Percentiles rank a stretch among this genome's conserved stretches.
Conservation (phyloP, 2,797 vertebrate genomes). For the Oryzias dopingdopingensis region DNA sequence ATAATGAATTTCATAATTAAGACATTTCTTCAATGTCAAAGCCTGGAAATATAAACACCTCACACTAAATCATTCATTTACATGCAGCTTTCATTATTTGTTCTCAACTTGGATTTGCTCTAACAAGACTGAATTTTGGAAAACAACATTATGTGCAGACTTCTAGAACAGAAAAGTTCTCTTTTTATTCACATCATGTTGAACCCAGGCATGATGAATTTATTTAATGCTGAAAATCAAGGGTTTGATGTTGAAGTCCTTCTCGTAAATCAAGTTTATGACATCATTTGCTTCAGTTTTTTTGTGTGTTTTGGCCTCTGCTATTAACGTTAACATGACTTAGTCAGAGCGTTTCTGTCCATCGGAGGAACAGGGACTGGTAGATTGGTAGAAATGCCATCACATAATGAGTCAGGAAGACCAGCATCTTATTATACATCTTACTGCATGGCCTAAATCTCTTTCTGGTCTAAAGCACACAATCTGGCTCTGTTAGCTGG, state of each 20-base stretch:
- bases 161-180: slow-evolving; percentile 50
- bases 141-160: not conserved
- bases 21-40: not conserved
- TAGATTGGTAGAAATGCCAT: slow-evolving; percentile 34
- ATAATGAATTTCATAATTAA: not conserved
- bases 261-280: slow-evolving; percentile 3
- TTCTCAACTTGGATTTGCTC: slow-evolving; percentile 31
- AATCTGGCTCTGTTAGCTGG: slow-evolving; percentile 13
- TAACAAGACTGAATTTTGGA: no score
- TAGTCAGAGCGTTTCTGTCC: slow-evolving; percentile 38
- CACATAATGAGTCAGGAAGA: slow-evolving; percentile 20
- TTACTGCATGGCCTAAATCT: slow-evolving; percentile 18
- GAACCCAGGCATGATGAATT: no score
- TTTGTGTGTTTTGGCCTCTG: slow-evolving; percentile 63
- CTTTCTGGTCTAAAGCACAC: slow-evolving; percentile 1
- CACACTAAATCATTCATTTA: no score
- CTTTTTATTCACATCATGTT: slow-evolving; percentile 27
- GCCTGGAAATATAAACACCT: not conserved
- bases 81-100: no score
- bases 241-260: no score
- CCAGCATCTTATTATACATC: slow-evolving; percentile 11
- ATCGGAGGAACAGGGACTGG: slow-evolving; percentile 23
- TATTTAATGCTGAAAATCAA: no score
- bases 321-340: slow-evolving; percentile 73
- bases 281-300: slow-evolving; percentile 71